Percentiles rank a stretch among this genome's conserved stretches.
These are phyloP conservation scores for Pseudomyrmex flavicornis DNA, from an alignment of 1,140 invertebrate genomes.

Conservation along the genomic window DNA sequence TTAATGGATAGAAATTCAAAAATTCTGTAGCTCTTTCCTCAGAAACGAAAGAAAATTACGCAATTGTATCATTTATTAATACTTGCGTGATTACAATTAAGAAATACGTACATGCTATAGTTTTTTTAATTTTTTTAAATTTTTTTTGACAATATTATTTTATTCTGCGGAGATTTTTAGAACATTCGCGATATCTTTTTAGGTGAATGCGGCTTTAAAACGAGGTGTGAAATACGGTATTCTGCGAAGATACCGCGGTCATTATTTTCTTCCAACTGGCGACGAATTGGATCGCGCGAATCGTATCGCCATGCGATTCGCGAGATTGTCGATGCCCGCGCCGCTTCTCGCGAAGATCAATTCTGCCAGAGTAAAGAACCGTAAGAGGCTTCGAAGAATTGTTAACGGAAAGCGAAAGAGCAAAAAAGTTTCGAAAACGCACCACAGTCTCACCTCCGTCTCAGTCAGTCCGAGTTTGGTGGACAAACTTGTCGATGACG, in stretches of 20 bases:
- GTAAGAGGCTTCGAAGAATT: background rate
- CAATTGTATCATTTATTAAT: background rate
- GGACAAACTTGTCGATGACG: slow-evolving; percentile 54
- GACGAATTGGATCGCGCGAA: slow-evolving; percentile 75
- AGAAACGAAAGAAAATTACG: background rate
- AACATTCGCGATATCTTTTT: background rate
- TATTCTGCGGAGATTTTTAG: background rate
- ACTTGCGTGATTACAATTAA: background rate
- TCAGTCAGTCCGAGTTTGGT: slow-evolving; percentile 62
- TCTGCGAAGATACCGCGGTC: slow-evolving; percentile 74
- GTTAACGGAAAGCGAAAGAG: background rate
- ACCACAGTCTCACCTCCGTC: slow-evolving; percentile 42
- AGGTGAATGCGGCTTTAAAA: slow-evolving; percentile 76
- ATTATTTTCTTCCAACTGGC: slow-evolving; percentile 76
- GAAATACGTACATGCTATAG: too few relatives aligned
- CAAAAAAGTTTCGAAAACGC: slow-evolving; percentile 58
- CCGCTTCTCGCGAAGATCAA: slow-evolving; percentile 52
- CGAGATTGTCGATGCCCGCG: slow-evolving; percentile 73
- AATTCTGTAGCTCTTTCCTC: background rate
- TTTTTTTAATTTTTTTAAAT: too few relatives aligned
- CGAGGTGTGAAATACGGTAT: slow-evolving; percentile 78
- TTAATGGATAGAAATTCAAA: slow-evolving; percentile 26
- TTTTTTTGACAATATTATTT: background rate
- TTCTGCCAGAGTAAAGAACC: slow-evolving; percentile 36
- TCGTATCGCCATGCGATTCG: slow-evolving; percentile 76